Evolutionary conservation across 2,888 invertebrate species (phyloP), one percentile per base, ranked within the genome.

Genomic region (Eristalinus aeneus): DNA sequence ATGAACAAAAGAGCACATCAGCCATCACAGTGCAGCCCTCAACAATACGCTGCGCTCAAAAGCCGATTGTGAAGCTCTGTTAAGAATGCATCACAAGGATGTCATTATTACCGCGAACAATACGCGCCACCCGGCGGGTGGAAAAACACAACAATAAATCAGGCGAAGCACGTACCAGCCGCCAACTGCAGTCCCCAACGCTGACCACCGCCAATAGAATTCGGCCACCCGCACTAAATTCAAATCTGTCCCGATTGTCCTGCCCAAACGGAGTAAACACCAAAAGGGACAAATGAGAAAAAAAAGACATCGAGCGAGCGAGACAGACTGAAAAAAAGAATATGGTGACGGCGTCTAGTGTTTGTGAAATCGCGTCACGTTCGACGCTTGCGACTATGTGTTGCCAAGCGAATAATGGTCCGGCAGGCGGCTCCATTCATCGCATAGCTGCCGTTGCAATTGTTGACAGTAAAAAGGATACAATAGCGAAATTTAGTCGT

Each of bases 401-500:
- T 75, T 34, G 78, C 56, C 56, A n/a, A 61, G 46, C 61, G 78
- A 87, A 83, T 82, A 83, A 83, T 87, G 39, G 83, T 56, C 11
- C 23, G 56, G 23, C 22, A 23, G 56, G 56, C 34, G 46, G 75
- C 65, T 71, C 78, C 68, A 87, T 79, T 83, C 87, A 87, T 83
- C 72, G 72, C 83, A 60, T 75, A 58, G 78, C 82, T 39, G 27
- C n/a, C 23, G 27, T 36, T 71, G 77, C 87, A 83, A 87, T 87
- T 87, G 87, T 87, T 87, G 83, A 34, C 75, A 81, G 78, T 87
- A 83, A 87, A 83, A 83, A 83, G 87, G 87, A 87, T 83, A 87
- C 87, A 87, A 87, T 87, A 79, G 87, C 75, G 68, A 87, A 87
- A 83, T 87, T 87, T 87, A 83, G 83, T 87, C 87, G 77, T 82